Conservation (phyloP, 2,797 vertebrate genomes). For the Lepus townsendii region DNA sequence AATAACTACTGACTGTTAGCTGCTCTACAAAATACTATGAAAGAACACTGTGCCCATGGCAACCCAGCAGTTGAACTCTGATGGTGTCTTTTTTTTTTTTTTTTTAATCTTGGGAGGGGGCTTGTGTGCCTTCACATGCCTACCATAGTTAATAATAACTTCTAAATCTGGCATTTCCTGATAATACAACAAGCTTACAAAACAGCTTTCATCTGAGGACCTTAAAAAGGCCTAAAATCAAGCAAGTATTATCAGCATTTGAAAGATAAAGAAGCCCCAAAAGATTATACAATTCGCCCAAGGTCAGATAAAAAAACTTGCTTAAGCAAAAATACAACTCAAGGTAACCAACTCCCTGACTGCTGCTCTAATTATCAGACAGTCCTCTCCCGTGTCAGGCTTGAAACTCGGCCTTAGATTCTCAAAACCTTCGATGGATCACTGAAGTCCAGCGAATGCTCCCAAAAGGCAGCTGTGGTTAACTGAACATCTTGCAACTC, state of each 20-base stretch:
- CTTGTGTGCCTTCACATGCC: not conserved
- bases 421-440: constrained; percentile 55
- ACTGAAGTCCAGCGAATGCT: constrained; percentile 46
- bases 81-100: not conserved
- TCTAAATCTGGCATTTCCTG: constrained; percentile 79
- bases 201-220: constrained; percentile 75
- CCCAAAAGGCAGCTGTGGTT: constrained; percentile 68
- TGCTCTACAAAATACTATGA: constrained; percentile 38
- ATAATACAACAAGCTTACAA: constrained; percentile 74
- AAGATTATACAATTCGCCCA: constrained; percentile 74
- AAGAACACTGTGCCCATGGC: constrained; percentile 71
- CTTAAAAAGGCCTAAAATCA: constrained; percentile 71
- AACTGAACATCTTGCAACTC: constrained; percentile 80
- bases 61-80: constrained; percentile 66
- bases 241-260: constrained; percentile 73
- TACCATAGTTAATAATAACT: constrained; percentile 77
- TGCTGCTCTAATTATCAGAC: constrained; percentile 77
- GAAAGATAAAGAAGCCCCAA: constrained; percentile 75
- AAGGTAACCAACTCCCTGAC: constrained; percentile 72
- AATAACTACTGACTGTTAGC: constrained; percentile 56
- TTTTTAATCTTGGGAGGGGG: constrained; percentile 31
- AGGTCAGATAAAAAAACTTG: constrained; percentile 73
- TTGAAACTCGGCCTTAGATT: constrained; percentile 60
- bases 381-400: not conserved
- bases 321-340: constrained; percentile 71